These are phyloP conservation scores for Tuberolachnus salignus DNA, from an alignment of 2,888 invertebrate species.

Conservation along the genomic window DNA sequence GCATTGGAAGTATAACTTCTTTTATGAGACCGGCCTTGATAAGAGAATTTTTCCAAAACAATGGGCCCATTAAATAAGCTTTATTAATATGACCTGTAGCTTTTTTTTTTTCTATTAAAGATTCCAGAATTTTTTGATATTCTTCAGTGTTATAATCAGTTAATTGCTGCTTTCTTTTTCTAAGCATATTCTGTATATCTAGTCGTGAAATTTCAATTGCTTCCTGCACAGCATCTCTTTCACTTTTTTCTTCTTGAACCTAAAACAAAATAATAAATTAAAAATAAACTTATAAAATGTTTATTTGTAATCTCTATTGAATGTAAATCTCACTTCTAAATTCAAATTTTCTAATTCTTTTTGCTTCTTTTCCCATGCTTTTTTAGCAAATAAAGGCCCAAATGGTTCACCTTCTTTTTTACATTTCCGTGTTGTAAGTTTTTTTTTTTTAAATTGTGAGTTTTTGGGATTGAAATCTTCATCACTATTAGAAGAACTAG, in stretches of 20 bases:
- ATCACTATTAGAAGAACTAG: slow-evolving; percentile 49
- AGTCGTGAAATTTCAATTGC: slow-evolving; percentile 47
- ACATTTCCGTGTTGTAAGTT: slow-evolving; percentile 23
- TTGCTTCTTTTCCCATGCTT: slow-evolving; percentile 49
- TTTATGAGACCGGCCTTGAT: slow-evolving; percentile 40
- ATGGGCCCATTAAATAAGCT: slow-evolving; percentile 46
- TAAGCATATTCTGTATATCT: slow-evolving; percentile 53
- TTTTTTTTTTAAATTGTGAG: slow-evolving; percentile 50
- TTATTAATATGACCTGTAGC: slow-evolving; percentile 30
- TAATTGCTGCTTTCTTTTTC: slow-evolving; percentile 40
- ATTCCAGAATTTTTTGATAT: slow-evolving; percentile 33
- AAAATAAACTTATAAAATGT: neutral
- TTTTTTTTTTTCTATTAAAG: slow-evolving; percentile 21
- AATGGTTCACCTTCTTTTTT: slow-evolving; percentile 43
- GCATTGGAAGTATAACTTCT: slow-evolving; percentile 41
- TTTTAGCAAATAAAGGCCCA: slow-evolving; percentile 52
- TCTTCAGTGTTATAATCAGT: slow-evolving; percentile 45
- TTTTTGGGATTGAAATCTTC: slow-evolving; percentile 52
- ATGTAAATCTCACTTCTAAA: slow-evolving; percentile 29
- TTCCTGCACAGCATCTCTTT: slow-evolving; percentile 49
- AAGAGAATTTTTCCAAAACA: slow-evolving; percentile 54
- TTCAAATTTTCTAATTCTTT: slow-evolving; percentile 32
- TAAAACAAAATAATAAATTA: slow-evolving; percentile 13
- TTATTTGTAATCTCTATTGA: neutral
- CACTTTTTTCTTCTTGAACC: slow-evolving; percentile 45